phyloP scores from a whole-genome alignment of 1,140 invertebrate species.

The Zaprionus inermis region DNA sequence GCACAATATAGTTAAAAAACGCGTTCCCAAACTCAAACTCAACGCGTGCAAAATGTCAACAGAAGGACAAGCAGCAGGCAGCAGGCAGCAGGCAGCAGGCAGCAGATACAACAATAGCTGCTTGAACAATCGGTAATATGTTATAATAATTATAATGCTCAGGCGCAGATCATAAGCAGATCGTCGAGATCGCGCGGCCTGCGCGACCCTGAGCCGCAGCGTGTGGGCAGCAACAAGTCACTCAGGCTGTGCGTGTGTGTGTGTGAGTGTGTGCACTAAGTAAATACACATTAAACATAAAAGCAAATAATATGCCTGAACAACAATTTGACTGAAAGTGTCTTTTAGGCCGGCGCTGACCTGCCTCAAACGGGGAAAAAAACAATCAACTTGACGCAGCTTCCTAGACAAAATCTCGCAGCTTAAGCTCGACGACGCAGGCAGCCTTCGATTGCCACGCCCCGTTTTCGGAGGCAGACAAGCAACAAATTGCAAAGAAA shows the following conservation, averaged over 20 bases:
- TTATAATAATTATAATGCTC: slow-evolving; percentile 52
- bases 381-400: slow-evolving; percentile 17
- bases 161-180: slow-evolving; percentile 70
- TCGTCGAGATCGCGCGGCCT: slow-evolving; percentile 46
- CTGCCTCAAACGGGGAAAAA: slow-evolving; percentile 51
- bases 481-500: slow-evolving; percentile 46
- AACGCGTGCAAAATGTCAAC: slow-evolving; percentile 80
- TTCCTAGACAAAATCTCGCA: slow-evolving; percentile 59
- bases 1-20: too few species aligned
- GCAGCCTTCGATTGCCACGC: slow-evolving; percentile 60
- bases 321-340: slow-evolving; percentile 68
- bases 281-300: slow-evolving; percentile 72
- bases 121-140: slow-evolving; percentile 65
- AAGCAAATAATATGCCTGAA: slow-evolving; percentile 66
- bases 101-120: background rate
- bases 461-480: slow-evolving; percentile 70
- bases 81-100: slow-evolving; percentile 9
- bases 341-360: slow-evolving; percentile 62
- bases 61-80: slow-evolving; percentile 70
- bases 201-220: slow-evolving; percentile 57
- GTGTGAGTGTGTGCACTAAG: slow-evolving; percentile 50
- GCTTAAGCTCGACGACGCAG: slow-evolving; percentile 52
- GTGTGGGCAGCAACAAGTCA: slow-evolving; percentile 32
- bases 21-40: slow-evolving; percentile 15
- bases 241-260: background rate